Conservation (phyloP, 2,113 vertebrate genomes). For the Poeciliopsis turrubarensis region DNA sequence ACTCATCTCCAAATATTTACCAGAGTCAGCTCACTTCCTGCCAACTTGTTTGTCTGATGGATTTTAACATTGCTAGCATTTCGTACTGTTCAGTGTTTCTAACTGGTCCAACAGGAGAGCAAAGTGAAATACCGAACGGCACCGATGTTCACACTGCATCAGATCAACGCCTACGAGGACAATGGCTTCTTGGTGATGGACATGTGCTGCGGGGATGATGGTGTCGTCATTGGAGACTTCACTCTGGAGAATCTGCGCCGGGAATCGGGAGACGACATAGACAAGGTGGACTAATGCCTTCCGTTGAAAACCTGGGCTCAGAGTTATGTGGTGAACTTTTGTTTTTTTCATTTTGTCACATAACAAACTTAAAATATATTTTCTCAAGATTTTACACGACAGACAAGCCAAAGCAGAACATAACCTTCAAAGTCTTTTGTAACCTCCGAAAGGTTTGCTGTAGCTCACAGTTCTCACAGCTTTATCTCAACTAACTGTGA, state of each 20-base stretch:
- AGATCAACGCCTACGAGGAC: constrained; percentile 93
- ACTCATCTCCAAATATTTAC: constrained; percentile 9
- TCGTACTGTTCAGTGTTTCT: background rate
- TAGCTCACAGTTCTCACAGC: too few relatives aligned
- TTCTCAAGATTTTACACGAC: too few relatives aligned
- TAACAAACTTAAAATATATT: too few relatives aligned
- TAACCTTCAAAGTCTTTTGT: too few relatives aligned
- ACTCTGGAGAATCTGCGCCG: constrained; percentile 86
- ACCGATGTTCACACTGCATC: constrained; percentile 87
- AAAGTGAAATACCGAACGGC: constrained; percentile 78
- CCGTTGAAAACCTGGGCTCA: background rate
- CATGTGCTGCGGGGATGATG: constrained; percentile 89
- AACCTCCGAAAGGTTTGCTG: too few relatives aligned
- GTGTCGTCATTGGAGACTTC: constrained; percentile 79
- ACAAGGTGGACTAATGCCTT: constrained; percentile 79
- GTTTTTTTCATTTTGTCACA: too few relatives aligned
- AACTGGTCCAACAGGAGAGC: constrained; percentile 60
- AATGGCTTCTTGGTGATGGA: constrained; percentile 88
- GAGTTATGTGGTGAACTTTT: too few relatives aligned
- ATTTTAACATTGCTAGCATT: background rate
- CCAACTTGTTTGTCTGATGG: constrained; percentile 4
- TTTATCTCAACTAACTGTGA: too few relatives aligned
- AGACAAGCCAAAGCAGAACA: too few relatives aligned
- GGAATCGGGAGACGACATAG: constrained; percentile 80
- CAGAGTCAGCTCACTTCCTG: background rate